Base-by-base conservation (phyloP, 2,888 invertebrate genomes). In the Cephus pulcher region DNA sequence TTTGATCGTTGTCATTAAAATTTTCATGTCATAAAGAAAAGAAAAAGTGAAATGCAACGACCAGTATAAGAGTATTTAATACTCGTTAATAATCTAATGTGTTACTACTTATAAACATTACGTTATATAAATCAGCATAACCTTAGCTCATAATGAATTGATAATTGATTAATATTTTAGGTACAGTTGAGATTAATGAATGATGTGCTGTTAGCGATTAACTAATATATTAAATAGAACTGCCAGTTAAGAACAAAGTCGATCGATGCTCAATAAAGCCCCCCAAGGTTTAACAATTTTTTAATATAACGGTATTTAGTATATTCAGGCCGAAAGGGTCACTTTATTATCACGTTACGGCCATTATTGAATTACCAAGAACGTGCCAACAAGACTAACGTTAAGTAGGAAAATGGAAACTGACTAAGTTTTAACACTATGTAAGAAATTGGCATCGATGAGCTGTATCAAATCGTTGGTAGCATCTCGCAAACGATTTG, bases 181-280 rank as follows among this genome's bases (percentile, higher is more conserved):
- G 77, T 80, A 76, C 77, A 80, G 37, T 35, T n/a, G 37, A 33
- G 34, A 74, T n/a, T 74, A 34, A 71, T 71, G 71, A 34, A 34
- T 4, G 12, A 74, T 34, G 79, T 82, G 78, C 76, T 82, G 83
- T 83, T 89, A 89, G 85, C 81, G 84, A 85, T 82, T 86, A 86
- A 84, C 81, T 78, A 74, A 84, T 80, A 82, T 83, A 88, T 86
- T 84, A 86, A 83, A 87, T 89, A 90, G 89, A 87, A 90, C 90
- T 90, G 90, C 90, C 90, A 90, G 86, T 86, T 82, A 82, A 85
- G 82, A 82, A 81, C 78, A 86, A 84, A 85, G 85, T 85, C 84
- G 85, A 89, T 85, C 84, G 87, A 87, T 90, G 89, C 89, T 90
- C 89, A 90, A 90, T 83, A 84, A 87, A 78, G 79, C 84, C 83